Evolutionary conservation across 92 coral and sea anemone genomes (phyloP).

Genomic region (Siderastrea siderea): DNA sequence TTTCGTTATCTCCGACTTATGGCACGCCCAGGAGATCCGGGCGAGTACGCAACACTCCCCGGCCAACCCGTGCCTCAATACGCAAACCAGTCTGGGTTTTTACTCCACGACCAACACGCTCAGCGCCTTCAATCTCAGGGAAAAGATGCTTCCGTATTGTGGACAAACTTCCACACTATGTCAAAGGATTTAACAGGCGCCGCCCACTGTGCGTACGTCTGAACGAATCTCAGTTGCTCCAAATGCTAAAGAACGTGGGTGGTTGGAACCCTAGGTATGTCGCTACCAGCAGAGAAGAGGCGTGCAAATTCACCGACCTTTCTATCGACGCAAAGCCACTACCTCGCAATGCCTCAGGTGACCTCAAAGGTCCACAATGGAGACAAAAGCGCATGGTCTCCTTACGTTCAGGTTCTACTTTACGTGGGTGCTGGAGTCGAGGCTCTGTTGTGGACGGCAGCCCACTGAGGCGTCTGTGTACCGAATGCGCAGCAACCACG

Average conservation of each 20-base stretch:
- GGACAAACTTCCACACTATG: background rate
- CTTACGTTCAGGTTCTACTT: background rate
- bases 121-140: background rate
- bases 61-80: background rate
- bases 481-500: conserved; percentile 61
- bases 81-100: background rate
- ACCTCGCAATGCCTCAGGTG: background rate
- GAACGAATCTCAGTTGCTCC: conserved; percentile 27
- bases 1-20: no score
- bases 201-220: conserved; percentile 7
- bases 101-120: background rate
- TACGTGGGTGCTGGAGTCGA: conserved; percentile 37
- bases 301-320: conserved; percentile 49
- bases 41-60: background rate
- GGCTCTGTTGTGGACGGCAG: conserved; percentile 7
- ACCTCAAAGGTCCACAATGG: background rate
- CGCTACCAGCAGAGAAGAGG: conserved; percentile 32
- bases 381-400: conserved; percentile 16
- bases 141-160: background rate
- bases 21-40: no score
- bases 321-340: background rate
- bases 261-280: conserved; percentile 57
- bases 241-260: conserved; percentile 15
- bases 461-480: conserved; percentile 41
- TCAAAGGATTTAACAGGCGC: background rate